A percentile compares a stretch with the other conserved stretches of the same genome.
Conservation (phyloP, 2,797 vertebrate genomes). For the Euthynnus affinis region DNA sequence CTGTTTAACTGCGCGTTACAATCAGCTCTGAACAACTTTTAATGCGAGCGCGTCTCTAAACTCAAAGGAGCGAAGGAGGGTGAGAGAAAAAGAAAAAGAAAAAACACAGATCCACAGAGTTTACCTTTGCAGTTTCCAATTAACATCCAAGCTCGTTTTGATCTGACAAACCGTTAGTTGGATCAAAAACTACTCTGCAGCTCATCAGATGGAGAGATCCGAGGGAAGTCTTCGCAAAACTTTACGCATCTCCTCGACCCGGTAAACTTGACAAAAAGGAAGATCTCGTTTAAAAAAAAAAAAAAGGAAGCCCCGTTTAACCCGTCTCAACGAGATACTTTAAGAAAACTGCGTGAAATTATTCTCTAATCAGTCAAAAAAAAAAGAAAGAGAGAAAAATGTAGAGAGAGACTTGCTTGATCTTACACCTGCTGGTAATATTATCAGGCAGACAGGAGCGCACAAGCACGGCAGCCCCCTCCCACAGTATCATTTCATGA, state of each 20-base stretch:
- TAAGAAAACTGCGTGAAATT: background rate
- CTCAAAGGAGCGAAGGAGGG: constrained; percentile 11
- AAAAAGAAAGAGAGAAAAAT: background rate
- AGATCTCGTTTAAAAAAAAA: constrained; percentile 37
- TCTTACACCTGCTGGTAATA: constrained; percentile 69
- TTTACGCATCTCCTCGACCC: constrained; percentile 73
- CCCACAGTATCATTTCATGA: constrained; percentile 65
- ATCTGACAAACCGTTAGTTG: constrained; percentile 34
- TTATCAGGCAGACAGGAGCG: constrained; percentile 64
- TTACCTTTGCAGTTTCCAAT: constrained; percentile 43
- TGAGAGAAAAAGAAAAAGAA: background rate
- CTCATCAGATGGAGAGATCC: constrained; percentile 51
- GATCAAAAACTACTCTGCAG: constrained; percentile 38
- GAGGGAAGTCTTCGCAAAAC: constrained; percentile 65
- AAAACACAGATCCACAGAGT: constrained; percentile 46
- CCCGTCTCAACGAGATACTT: constrained; percentile 1
- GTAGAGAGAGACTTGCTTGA: constrained; percentile 24
- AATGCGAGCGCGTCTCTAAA: constrained; percentile 49
- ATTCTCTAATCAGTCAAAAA: background rate
- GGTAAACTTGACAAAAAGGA: constrained; percentile 45
- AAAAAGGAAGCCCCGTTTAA: constrained; percentile 26
- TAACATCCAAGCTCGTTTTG: constrained; percentile 51
- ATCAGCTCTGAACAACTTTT: constrained; percentile 67
- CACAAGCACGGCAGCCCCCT: constrained; percentile 60
- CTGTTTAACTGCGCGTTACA: constrained; percentile 52